Conservation (phyloP, 2,888 invertebrate species). For the Campopleginae sp. region DNA sequence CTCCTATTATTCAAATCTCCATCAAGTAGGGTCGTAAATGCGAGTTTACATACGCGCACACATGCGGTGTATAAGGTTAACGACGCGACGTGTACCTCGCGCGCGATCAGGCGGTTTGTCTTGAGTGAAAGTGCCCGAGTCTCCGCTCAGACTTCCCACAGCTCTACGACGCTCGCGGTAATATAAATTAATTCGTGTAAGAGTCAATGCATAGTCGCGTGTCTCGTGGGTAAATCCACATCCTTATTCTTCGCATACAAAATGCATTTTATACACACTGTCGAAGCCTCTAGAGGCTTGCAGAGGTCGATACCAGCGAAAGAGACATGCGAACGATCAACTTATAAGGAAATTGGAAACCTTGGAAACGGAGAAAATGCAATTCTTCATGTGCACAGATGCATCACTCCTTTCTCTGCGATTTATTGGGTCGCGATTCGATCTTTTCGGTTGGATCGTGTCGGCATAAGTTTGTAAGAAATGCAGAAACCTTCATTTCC, state of each 20-base stretch:
- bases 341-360: conserved; percentile 64
- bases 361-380: conserved; percentile 41
- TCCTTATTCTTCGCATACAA: neutral
- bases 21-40: neutral
- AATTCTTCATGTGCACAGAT: conserved; percentile 9
- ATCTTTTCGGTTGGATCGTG: neutral
- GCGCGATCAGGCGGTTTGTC: conserved; percentile 29
- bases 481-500: neutral
- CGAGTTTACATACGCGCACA: neutral
- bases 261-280: neutral
- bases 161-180: conserved; percentile 33
- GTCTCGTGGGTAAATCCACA: conserved; percentile 20
- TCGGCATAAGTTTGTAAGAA: neutral
- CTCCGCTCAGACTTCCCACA: conserved; percentile 12
- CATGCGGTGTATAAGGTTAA: conserved; percentile 43
- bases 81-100: conserved; percentile 45
- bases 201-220: conserved; percentile 43
- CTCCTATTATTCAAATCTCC: neutral
- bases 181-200: conserved; percentile 61
- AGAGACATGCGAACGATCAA: neutral
- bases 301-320: neutral
- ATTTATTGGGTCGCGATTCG: neutral
- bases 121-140: conserved; percentile 63
- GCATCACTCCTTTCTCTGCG: conserved; percentile 37
- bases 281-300: neutral